A percentile compares a stretch with the other conserved stretches of the same genome.
Conservation (phyloP, 2,797 vertebrate genomes). For the Garrulus glandarius region DNA sequence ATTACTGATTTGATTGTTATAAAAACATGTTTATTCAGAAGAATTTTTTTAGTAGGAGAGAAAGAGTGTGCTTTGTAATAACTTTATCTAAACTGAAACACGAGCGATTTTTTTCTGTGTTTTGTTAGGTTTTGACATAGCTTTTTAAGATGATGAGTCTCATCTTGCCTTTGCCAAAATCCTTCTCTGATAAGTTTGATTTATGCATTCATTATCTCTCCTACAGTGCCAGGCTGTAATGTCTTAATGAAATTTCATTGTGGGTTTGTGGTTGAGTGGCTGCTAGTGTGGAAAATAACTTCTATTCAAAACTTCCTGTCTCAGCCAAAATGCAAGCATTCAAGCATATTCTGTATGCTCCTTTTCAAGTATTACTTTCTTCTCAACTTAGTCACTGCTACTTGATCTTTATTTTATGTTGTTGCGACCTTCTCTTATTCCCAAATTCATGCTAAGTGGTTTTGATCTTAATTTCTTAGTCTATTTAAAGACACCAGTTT, state of each 20-base stretch:
- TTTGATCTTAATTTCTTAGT: neutral
- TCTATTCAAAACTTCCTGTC: neutral
- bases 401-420: neutral
- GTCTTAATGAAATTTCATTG: neutral
- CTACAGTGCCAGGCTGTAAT: neutral
- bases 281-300: neutral
- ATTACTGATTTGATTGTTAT: neutral
- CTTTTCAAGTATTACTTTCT: neutral
- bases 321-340: neutral
- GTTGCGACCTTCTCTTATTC: neutral
- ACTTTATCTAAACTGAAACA: neutral
- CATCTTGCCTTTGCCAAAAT: neutral
- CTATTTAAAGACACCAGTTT: neutral
- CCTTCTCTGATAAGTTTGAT: neutral
- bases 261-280: neutral
- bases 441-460: neutral
- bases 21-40: neutral
- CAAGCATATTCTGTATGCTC: neutral
- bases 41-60: neutral
- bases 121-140: neutral
- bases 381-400: neutral
- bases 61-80: neutral
- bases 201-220: neutral
- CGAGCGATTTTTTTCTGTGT: neutral
- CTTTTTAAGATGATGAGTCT: neutral